These are phyloP conservation scores for Enoplosus armatus DNA, from an alignment of 2,797 vertebrate species.

Conservation along the genomic window DNA sequence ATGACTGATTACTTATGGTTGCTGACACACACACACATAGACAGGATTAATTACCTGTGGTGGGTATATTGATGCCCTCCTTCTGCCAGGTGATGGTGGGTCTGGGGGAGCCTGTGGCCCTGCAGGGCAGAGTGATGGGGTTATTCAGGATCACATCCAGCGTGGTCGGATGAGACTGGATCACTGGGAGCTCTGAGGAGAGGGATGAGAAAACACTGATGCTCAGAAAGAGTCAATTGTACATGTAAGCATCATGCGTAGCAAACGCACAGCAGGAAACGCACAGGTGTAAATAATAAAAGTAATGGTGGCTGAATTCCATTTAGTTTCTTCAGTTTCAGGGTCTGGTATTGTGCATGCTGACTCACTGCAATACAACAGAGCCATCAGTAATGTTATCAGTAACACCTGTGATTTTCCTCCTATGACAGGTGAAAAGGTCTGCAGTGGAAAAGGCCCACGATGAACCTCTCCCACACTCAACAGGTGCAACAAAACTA, in stretches of 20 bases:
- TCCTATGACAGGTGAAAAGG: no score
- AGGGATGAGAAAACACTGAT: neutral
- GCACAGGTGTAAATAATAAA: neutral
- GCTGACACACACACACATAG: neutral
- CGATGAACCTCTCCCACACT: no score
- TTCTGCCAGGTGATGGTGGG: conserved; percentile 97
- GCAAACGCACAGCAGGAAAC: neutral
- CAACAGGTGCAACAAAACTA: no score
- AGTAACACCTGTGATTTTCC: no score
- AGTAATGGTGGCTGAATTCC: no score
- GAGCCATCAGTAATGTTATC: no score
- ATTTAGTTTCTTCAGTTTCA: no score
- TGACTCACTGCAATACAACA: no score
- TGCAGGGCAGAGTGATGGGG: conserved; percentile 91
- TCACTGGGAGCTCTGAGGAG: conserved; percentile 89
- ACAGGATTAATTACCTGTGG: conserved; percentile 79
- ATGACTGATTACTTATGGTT: neutral
- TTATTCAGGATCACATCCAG: conserved; percentile 93
- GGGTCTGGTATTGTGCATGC: no score
- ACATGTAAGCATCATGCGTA: neutral
- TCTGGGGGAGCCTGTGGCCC: conserved; percentile 89
- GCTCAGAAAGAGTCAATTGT: neutral
- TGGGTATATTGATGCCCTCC: conserved; percentile 92
- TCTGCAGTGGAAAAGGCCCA: no score
- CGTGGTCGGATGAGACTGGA: conserved; percentile 86